These are phyloP conservation scores for Paratrypauchen microcephalus DNA, from an alignment of 2,797 vertebrate species.

Conservation along the genomic window DNA sequence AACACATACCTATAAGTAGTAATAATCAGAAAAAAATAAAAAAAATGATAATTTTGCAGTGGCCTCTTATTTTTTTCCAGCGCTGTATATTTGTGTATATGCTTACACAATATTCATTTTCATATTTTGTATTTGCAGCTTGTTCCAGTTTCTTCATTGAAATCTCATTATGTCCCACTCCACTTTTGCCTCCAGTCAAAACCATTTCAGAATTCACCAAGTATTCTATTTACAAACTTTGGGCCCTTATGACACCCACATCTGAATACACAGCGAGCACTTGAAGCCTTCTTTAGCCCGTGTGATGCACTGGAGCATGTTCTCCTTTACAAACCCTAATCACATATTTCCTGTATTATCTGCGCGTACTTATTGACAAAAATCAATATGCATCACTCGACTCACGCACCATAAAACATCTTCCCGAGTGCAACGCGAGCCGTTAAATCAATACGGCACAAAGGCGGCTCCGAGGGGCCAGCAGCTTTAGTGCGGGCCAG, in stretches of 20 bases:
- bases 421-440: background rate
- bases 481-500: conserved; percentile 72
- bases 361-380: conserved; percentile 6
- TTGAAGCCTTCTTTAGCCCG: background rate
- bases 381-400: conserved; percentile 8
- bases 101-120: no score
- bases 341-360: conserved; percentile 1
- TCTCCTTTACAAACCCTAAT: background rate
- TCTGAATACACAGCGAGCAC: background rate
- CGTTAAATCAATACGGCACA: conserved; percentile 13
- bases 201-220: background rate
- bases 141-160: background rate
- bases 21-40: no score
- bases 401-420: conserved; percentile 2
- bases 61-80: no score
- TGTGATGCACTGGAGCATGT: background rate
- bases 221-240: conserved; percentile 1
- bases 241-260: background rate
- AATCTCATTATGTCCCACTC: background rate
- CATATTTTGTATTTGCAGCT: no score
- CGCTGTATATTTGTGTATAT: no score
- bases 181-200: background rate
- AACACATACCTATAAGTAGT: no score
- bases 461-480: conserved; percentile 61
- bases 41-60: no score